phyloP scores from a whole-genome alignment of 2,888 invertebrate species.

The Dioctria linearis region DNA sequence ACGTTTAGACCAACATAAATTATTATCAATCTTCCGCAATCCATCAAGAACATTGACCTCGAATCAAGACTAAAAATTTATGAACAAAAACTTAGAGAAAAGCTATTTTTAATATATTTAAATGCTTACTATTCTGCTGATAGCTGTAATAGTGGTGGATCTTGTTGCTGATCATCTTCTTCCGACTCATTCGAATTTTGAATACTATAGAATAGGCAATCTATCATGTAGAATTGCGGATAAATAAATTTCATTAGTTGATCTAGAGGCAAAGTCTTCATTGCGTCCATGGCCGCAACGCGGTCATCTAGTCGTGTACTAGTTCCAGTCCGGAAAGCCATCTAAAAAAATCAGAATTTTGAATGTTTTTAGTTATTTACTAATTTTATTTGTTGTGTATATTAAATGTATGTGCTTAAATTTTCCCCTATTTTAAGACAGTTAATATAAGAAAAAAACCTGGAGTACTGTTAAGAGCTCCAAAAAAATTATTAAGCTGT shows the following conservation, averaged over 20 bases:
- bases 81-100: slow-evolving; percentile 14
- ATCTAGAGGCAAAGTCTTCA: slow-evolving; percentile 89
- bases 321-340: slow-evolving; percentile 90
- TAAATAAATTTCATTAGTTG: slow-evolving; percentile 88
- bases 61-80: slow-evolving; percentile 76
- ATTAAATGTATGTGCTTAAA: neutral
- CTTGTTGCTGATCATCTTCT: slow-evolving; percentile 72
- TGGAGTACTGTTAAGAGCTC: too few species aligned
- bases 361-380: slow-evolving; percentile 46
- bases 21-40: slow-evolving; percentile 86
- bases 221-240: slow-evolving; percentile 93
- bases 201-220: slow-evolving; percentile 76
- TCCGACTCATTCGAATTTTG: slow-evolving; percentile 66
- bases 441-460: too few species aligned
- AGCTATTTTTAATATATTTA: neutral
- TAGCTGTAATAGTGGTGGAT: slow-evolving; percentile 87
- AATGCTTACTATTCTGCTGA: slow-evolving; percentile 80
- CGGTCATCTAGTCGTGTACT: slow-evolving; percentile 94
- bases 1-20: slow-evolving; percentile 88
- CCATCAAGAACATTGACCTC: slow-evolving; percentile 93
- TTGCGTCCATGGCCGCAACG: slow-evolving; percentile 91
- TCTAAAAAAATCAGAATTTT: slow-evolving; percentile 72
- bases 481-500: too few species aligned
- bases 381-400: neutral
- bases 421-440: too few species aligned